These are phyloP conservation scores for Abrostola triplasia DNA, from an alignment of 2,888 invertebrate species.

Conservation along the genomic window DNA sequence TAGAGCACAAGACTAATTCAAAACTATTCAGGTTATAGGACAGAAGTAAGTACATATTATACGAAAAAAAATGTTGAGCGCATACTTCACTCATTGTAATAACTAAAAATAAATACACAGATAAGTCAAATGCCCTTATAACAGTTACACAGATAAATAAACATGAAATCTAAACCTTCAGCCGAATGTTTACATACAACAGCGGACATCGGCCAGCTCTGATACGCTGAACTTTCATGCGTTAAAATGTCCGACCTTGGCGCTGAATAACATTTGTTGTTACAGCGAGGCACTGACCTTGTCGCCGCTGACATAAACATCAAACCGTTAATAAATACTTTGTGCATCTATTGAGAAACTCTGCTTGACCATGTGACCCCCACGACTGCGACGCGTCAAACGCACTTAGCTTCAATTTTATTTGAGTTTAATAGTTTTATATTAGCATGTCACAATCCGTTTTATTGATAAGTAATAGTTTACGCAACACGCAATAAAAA, in stretches of 20 bases:
- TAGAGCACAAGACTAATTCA: no score
- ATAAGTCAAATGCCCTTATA: no score
- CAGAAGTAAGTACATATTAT: no score
- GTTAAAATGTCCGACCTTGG: conserved; percentile 46
- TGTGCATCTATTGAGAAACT: conserved; percentile 27
- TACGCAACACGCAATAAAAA: conserved; percentile 33
- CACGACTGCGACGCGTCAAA: conserved; percentile 5
- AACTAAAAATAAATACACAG: no score
- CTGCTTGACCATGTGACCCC: conserved; percentile 21
- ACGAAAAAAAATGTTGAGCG: no score
- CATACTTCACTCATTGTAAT: no score
- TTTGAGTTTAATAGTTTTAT: conserved; percentile 8
- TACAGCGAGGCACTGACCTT: conserved; percentile 48
- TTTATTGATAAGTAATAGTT: conserved; percentile 17
- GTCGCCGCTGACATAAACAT: conserved; percentile 48
- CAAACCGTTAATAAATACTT: conserved; percentile 35
- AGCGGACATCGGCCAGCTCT: conserved; percentile 8
- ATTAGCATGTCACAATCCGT: conserved; percentile 3
- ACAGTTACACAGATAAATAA: no score
- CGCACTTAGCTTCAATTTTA: conserved; percentile 7
- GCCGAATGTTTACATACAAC: not conserved
- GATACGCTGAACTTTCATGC: conserved; percentile 37
- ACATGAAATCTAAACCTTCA: not conserved
- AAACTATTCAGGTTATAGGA: no score
- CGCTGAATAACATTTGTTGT: conserved; percentile 34